These are phyloP conservation scores for Siniperca knerii DNA, from an alignment of 2,113 vertebrate species.

Conservation along the genomic window DNA sequence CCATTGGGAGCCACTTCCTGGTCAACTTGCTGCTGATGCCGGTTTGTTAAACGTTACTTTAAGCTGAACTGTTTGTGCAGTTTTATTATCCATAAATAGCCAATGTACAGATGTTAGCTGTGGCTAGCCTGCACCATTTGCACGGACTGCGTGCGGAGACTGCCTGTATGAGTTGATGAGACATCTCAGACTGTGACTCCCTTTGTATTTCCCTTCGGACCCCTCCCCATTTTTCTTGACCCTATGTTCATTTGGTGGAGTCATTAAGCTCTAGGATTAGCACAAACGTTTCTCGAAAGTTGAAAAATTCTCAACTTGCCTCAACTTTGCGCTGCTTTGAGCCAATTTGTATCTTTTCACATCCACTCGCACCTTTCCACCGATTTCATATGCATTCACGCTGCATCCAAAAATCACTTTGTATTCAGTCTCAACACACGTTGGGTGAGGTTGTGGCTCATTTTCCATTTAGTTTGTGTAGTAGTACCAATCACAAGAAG, in stretches of 20 bases:
- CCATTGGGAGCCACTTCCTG: too few relatives aligned
- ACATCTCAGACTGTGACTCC: not conserved
- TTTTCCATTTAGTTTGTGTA: slow-evolving; percentile 1
- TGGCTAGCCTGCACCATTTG: not conserved
- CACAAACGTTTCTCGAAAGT: not conserved
- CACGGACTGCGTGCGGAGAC: not conserved
- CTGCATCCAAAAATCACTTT: not conserved
- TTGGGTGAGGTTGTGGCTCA: not conserved
- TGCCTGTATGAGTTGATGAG: not conserved
- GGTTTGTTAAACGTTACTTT: not conserved
- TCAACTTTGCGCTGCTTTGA: too few relatives aligned
- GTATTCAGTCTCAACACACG: not conserved
- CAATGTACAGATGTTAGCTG: not conserved
- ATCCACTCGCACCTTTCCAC: not conserved
- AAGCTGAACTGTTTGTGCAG: not conserved
- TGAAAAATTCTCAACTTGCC: not conserved
- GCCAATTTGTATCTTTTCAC: not conserved
- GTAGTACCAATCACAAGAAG: not conserved
- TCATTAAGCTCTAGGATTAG: not conserved
- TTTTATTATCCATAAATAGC: not conserved
- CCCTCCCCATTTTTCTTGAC: not conserved
- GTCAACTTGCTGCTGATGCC: too few relatives aligned
- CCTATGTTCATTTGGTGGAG: not conserved
- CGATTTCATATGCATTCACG: not conserved
- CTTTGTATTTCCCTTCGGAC: not conserved